These are phyloP conservation scores for Euleptes europaea DNA, from an alignment of 2,113 vertebrate species.

Conservation along the genomic window DNA sequence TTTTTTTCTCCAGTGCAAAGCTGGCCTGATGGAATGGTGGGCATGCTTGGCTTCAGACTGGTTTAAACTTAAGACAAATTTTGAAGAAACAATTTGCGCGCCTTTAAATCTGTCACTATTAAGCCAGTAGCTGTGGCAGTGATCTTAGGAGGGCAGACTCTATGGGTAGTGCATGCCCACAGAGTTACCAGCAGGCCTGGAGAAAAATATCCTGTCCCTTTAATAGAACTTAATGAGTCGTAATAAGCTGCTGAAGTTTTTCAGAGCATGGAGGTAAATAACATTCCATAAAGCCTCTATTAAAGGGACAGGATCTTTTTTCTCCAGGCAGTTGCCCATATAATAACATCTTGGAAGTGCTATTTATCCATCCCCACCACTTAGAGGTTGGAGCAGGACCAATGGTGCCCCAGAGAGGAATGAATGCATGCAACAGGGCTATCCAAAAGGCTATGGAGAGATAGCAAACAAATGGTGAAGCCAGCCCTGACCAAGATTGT, in stretches of 20 bases:
- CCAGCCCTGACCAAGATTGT: background rate
- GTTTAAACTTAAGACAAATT: background rate
- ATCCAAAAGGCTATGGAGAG: background rate
- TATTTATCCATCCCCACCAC: background rate
- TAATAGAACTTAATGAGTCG: too few species aligned
- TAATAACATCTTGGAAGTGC: background rate
- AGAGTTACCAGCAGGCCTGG: too few species aligned
- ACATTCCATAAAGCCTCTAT: too few species aligned
- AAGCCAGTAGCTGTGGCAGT: background rate
- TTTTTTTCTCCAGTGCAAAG: too few species aligned
- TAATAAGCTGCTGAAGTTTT: too few species aligned
- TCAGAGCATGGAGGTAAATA: too few species aligned
- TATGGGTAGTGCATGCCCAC: background rate
- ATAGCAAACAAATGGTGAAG: background rate
- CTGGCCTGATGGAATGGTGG: background rate
- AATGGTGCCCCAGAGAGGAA: background rate
- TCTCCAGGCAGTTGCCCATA: background rate
- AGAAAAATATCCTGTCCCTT: too few species aligned
- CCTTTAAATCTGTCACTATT: background rate
- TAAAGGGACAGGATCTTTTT: too few species aligned
- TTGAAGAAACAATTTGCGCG: background rate
- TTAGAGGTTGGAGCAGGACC: background rate
- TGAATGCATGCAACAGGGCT: background rate
- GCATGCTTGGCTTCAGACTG: background rate
- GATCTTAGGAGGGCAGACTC: background rate